Evolutionary conservation across 2,888 invertebrate genomes (phyloP).

Genomic region (Gortyna flavago): DNA sequence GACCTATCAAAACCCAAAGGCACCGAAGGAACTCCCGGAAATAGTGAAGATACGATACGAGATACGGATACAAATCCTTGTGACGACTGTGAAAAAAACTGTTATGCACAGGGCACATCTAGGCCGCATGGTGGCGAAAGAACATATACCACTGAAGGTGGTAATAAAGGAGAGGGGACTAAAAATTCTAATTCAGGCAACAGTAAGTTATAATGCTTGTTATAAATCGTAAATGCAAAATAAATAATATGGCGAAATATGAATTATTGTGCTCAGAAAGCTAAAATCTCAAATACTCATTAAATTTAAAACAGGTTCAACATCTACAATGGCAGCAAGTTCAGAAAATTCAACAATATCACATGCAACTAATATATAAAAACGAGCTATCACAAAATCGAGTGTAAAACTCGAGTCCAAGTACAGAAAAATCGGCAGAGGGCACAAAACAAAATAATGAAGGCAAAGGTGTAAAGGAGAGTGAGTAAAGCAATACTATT

Average conservation of each 20-base stretch:
- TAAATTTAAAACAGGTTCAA: not conserved
- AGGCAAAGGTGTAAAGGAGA: not conserved
- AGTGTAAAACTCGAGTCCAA: not conserved
- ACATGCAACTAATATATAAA: not conserved
- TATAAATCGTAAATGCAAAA: not conserved
- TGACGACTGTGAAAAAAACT: constrained; percentile 20
- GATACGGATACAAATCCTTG: not conserved
- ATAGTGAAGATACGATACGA: constrained; percentile 13
- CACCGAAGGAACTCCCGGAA: not conserved
- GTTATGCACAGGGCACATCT: not conserved
- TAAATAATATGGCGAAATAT: not conserved
- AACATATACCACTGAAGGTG: constrained; percentile 2
- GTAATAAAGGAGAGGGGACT: not conserved
- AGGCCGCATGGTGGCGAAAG: not conserved
- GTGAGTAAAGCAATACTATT: not conserved
- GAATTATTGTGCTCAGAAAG: not conserved
- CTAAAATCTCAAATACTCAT: not conserved
- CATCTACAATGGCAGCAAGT: not conserved
- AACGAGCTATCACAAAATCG: not conserved
- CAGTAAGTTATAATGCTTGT: not conserved
- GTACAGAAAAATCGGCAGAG: not conserved
- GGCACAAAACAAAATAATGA: constrained; percentile 6
- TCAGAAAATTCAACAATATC: not conserved
- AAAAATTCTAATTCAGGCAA: too few relatives aligned
- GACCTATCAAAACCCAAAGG: not conserved